Percentiles rank a stretch among this genome's conserved stretches.
Evolutionary conservation across 2,113 vertebrate genomes (phyloP).

Genomic region (Ailurus styani): DNA sequence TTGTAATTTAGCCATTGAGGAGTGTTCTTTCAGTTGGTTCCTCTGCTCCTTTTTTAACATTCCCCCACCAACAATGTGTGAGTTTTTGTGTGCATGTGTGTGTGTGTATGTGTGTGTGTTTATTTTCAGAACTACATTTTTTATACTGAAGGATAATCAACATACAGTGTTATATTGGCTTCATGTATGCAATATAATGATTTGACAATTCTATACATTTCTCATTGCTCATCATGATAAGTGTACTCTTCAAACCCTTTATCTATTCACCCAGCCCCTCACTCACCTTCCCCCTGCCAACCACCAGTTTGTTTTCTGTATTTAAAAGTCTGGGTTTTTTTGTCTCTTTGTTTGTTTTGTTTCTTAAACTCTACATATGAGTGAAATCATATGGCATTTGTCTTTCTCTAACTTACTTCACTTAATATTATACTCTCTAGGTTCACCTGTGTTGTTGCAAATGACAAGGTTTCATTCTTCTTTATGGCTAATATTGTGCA

Average conservation of each 20-base stretch:
- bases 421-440: not conserved
- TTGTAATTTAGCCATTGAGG: not conserved
- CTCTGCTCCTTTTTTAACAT: not conserved
- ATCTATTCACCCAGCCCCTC: not conserved
- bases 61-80: not conserved
- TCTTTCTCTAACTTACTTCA: not conserved
- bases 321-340: not conserved
- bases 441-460: not conserved
- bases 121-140: not conserved
- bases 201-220: not conserved
- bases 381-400: not conserved
- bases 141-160: not conserved
- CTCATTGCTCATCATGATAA: not conserved
- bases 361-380: not conserved
- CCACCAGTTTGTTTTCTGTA: not conserved
- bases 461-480: not conserved
- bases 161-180: not conserved
- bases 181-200: not conserved
- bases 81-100: not conserved
- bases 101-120: not conserved
- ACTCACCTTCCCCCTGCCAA: not conserved
- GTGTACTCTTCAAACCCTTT: not conserved
- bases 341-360: not conserved
- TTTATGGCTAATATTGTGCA: not conserved
- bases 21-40: not conserved